Evolutionary conservation across 2,113 vertebrate genomes (phyloP), one percentile per base, ranked within the genome.

Genomic region (Taxidea taxus): DNA sequence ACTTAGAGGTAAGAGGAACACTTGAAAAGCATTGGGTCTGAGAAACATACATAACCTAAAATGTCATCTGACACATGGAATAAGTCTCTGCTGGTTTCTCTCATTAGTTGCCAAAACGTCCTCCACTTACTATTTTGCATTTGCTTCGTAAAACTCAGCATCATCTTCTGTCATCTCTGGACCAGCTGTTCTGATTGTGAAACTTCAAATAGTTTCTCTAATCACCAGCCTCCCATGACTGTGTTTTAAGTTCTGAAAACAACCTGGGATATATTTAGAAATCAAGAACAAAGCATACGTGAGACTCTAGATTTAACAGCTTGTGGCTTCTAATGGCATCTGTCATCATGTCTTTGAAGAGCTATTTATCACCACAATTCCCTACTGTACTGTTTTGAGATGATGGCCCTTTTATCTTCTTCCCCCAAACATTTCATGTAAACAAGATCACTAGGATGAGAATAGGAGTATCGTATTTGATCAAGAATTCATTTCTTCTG

Each of bases 181-280:
- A 92, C 89, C 90, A 97, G 84, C 75, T 98, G 84, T 42, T 97
- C 96, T 97, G 87, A 97, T 98, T 94, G 81, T 66, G 97, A 97
- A 87, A 98, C 80, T 97, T 98, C 37, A 98, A 90, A 98, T 96
- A 93, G 64, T 95, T 97, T 92, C 90, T 96, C 90, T 98, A 97
- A 97, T 97, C 97, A 89, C 54, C 82, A 96, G 42, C 68, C 72
- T 81, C 39, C 37, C 96, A 60, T 95, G 95, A 97, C 90, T 96
- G 37, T 95, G 90, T 98, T 92, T 97, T 97, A 74, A 87, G 83
- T 98, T 97, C 60, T 49, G 82, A 54, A 72, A 68, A 56, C 97
- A 93, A 97, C 90, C 78, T 97, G 31, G 42, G 49, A 66, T 96
- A 98, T 98, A 97, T 97, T 86, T 96, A 98, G 95, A 92, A 78